These are phyloP conservation scores for Pomacea maculata DNA, from an alignment of 1,140 invertebrate species.

Conservation along the genomic window DNA sequence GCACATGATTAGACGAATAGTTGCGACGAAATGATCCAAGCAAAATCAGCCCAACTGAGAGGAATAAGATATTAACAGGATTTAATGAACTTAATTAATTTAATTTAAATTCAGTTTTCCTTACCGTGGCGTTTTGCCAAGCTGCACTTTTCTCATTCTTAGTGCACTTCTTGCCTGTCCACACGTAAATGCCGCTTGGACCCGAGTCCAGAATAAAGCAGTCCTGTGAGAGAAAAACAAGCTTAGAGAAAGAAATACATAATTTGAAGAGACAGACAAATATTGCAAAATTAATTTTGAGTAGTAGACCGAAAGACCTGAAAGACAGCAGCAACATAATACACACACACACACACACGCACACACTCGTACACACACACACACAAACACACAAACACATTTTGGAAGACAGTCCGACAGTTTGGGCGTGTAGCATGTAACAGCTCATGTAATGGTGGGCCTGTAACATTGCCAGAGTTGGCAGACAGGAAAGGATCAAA, in stretches of 20 bases:
- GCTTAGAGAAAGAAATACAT: neutral
- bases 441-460: no score
- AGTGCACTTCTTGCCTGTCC: constrained; percentile 83
- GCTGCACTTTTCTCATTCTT: constrained; percentile 80
- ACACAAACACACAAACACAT: no score
- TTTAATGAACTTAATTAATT: no score
- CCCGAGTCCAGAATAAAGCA: constrained; percentile 87
- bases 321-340: neutral
- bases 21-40: no score
- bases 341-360: constrained; percentile 10
- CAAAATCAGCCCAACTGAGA: no score
- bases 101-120: neutral
- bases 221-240: constrained; percentile 70
- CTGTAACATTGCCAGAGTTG: no score
- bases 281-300: neutral
- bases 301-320: no score
- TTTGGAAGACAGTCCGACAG: no score
- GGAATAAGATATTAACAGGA: no score
- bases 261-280: neutral
- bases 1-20: no score
- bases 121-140: constrained; percentile 76
- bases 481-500: no score
- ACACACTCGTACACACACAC: constrained; percentile 1
- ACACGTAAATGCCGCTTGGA: constrained; percentile 83
- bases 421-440: no score